Evolutionary conservation across 2,797 vertebrate species (phyloP).

Genomic region (Pitangus sulphuratus): DNA sequence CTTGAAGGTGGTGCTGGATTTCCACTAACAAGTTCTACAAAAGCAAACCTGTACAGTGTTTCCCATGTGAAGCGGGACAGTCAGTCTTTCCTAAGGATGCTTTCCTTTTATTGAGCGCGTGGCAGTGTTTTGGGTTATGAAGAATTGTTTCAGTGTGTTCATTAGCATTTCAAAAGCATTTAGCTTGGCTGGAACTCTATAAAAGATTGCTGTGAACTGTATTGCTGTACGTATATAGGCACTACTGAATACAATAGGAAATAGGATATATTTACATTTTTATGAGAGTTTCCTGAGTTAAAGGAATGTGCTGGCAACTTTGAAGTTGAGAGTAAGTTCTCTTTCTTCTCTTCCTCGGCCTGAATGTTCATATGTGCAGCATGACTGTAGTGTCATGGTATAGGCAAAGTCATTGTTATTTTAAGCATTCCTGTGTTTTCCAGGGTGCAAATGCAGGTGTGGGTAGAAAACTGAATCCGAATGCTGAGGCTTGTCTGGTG

Average conservation of each 20-base stretch:
- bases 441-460: neutral
- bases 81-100: neutral
- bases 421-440: neutral
- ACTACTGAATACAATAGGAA: constrained; percentile 34
- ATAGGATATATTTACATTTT: constrained; percentile 28
- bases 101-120: neutral
- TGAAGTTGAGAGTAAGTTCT: neutral
- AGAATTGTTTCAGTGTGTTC: neutral
- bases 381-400: neutral
- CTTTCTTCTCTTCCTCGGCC: neutral
- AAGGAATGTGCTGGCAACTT: constrained; percentile 3
- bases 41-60: neutral
- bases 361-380: neutral
- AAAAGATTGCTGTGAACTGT: neutral
- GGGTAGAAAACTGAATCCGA: neutral
- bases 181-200: neutral
- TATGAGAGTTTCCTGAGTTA: constrained; percentile 8
- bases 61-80: neutral
- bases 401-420: neutral
- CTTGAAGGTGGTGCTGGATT: neutral
- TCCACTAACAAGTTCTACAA: neutral
- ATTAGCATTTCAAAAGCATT: constrained; percentile 49
- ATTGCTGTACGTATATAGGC: neutral
- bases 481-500: neutral
- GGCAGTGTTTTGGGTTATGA: neutral